These are phyloP conservation scores for Cenopis cana DNA, from an alignment of 2,888 invertebrate genomes.

Conservation along the genomic window DNA sequence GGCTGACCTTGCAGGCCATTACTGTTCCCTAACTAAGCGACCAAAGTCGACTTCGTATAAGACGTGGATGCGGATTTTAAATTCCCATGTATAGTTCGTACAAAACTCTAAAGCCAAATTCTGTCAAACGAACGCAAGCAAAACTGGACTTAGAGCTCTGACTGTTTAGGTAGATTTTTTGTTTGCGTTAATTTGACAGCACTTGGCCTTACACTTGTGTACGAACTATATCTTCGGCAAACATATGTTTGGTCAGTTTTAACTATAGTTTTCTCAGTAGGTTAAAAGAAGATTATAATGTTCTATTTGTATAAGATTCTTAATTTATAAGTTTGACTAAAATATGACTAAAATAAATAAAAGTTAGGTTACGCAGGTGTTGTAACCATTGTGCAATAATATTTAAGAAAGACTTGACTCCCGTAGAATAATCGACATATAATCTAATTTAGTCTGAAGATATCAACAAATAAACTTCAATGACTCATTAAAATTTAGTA, in stretches of 20 bases:
- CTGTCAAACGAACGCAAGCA: too few relatives aligned
- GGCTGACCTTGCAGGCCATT: conserved; percentile 36
- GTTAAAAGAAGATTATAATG: too few relatives aligned
- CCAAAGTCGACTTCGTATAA: conserved; percentile 30
- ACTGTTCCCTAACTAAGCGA: conserved; percentile 32
- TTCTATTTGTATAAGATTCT: too few relatives aligned
- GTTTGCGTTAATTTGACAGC: too few relatives aligned
- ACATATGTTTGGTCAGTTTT: background rate
- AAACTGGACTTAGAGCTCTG: too few relatives aligned
- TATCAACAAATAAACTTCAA: conserved; percentile 18
- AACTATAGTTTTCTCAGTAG: background rate
- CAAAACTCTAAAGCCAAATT: too few relatives aligned
- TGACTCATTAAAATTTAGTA: conserved; percentile 27
- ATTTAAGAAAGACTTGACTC: background rate
- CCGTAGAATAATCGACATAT: background rate
- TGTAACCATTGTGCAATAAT: background rate
- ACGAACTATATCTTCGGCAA: conserved; percentile 4
- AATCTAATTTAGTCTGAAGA: background rate
- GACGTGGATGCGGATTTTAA: conserved; percentile 29
- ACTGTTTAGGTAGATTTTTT: too few relatives aligned
- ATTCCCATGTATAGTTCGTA: too few relatives aligned
- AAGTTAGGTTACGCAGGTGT: background rate
- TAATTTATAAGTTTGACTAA: background rate
- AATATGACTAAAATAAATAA: background rate
- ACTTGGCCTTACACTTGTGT: too few relatives aligned